Evolutionary conservation across 2,888 invertebrate species (phyloP).

Genomic region (Drosophila koepferae): DNA sequence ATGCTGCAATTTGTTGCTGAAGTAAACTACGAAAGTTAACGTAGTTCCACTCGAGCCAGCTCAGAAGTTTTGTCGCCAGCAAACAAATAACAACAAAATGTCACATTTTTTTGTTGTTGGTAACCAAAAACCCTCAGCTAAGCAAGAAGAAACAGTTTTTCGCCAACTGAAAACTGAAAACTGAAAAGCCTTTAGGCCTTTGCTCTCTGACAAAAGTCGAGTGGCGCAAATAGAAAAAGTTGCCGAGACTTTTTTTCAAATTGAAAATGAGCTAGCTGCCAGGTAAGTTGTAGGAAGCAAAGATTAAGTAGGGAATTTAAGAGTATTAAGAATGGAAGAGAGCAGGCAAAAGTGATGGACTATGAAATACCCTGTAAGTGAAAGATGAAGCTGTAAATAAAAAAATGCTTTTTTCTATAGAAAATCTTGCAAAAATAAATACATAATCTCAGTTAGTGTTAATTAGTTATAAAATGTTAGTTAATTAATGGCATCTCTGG

Average conservation of each 20-base stretch:
- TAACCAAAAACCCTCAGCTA: constrained; percentile 3
- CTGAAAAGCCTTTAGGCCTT: constrained; percentile 52
- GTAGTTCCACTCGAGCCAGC: constrained; percentile 9
- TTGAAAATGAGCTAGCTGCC: constrained; percentile 65
- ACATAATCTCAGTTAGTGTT: background rate
- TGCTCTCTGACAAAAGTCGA: constrained; percentile 28
- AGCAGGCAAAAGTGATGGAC: background rate
- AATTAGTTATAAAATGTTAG: background rate
- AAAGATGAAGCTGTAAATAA: background rate
- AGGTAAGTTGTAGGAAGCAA: constrained; percentile 50
- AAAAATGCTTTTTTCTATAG: background rate
- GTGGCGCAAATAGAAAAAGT: constrained; percentile 67
- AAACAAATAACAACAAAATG: constrained; percentile 42
- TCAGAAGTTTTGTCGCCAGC: constrained; percentile 32
- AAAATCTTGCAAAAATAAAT: background rate
- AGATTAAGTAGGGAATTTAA: constrained; percentile 56
- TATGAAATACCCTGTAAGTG: background rate
- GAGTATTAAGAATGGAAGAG: constrained; percentile 10
- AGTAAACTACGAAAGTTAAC: constrained; percentile 48
- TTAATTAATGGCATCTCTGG: background rate
- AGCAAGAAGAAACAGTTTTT: constrained; percentile 42
- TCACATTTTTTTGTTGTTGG: constrained; percentile 19
- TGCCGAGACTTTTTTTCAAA: constrained; percentile 52
- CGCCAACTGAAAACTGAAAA: constrained; percentile 1
- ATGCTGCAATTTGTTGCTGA: constrained; percentile 9